Evolutionary conservation across 2,888 invertebrate genomes (phyloP), one percentile per base, ranked within the genome.

Genomic region (Zaprionus lineosus): DNA sequence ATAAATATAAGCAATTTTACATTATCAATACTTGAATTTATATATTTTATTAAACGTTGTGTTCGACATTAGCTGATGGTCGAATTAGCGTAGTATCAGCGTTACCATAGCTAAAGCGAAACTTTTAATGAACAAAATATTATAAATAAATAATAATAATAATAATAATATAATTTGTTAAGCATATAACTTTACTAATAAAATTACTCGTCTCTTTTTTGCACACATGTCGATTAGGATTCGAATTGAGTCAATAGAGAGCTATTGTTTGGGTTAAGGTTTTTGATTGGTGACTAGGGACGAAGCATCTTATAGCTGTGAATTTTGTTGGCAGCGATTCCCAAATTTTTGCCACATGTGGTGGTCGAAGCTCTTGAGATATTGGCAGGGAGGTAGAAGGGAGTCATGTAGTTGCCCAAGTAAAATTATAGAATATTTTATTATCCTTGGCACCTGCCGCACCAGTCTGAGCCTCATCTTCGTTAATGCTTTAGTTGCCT

Each of bases 391-490:
- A 41, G 37, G 40, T 18, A 46, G 34, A 21, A 15, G n/a, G 39
- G 57, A 44, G 68, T 61, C 72, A 68, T 76, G 82, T 77, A 65
- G 71, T 74, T 77, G 82, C 65, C 74, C 66, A 66, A 65, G 82
- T 84, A 74, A 79, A 84, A 84, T 79, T 79, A 84, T 79, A 79
- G 84, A 79, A 82, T 82, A 82, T 79, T 79, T 79, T 79, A 79
- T 79, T 84, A 71, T 63, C 61, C 67, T 41, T 74, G 67, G 70
- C 77, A 77, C 67, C 77, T 84, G 84, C 81, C 81, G 72, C 36
- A n/a, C n/a, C n/a, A n/a, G n/a, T n/a, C n/a, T n/a, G n/a, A n/a
- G n/a, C n/a, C n/a, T n/a, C n/a, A n/a, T n/a, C n/a, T n/a, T n/a
- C n/a, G n/a, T n/a, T n/a, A n/a, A n/a, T n/a, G n/a, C n/a, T n/a